A percentile compares a stretch with the other conserved stretches of the same genome.
phyloP scores from a whole-genome alignment of 2,797 vertebrate species.

The Lepilemur septentrionalis region DNA sequence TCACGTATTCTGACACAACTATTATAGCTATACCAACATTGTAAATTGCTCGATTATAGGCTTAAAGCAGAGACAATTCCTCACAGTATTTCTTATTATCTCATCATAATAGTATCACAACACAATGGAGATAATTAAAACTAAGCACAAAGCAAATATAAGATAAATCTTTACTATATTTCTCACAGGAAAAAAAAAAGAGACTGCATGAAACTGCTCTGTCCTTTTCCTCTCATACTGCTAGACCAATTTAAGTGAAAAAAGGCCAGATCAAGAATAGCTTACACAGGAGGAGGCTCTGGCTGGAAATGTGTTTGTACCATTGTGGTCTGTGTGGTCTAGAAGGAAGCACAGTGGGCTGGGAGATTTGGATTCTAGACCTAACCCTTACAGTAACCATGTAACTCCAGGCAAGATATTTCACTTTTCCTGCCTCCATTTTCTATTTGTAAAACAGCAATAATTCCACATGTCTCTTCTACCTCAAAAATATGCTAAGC shows the following conservation, averaged over 20 bases:
- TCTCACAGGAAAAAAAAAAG: not conserved
- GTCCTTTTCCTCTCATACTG: not conserved
- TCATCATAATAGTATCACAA: not conserved
- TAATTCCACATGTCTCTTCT: not conserved
- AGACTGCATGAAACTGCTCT: not conserved
- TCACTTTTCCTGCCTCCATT: not conserved
- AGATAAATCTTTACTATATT: not conserved
- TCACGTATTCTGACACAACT: not conserved
- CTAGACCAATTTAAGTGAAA: not conserved
- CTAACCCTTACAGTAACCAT: not conserved
- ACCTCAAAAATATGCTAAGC: not conserved
- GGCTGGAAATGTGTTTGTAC: not conserved
- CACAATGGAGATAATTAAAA: not conserved
- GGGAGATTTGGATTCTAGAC: not conserved
- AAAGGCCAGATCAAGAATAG: not conserved
- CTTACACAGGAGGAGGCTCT: not conserved
- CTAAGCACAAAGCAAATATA: not conserved
- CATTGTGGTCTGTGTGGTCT: not conserved
- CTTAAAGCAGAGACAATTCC: not conserved
- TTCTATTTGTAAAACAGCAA: constrained; percentile 6
- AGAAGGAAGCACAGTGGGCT: not conserved
- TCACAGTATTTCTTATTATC: not conserved
- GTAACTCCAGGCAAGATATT: not conserved
- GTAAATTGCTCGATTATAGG: not conserved
- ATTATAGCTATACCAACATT: not conserved